These are phyloP conservation scores for Dasypolia templi DNA, from an alignment of 2,888 invertebrate species.

Conservation along the genomic window DNA sequence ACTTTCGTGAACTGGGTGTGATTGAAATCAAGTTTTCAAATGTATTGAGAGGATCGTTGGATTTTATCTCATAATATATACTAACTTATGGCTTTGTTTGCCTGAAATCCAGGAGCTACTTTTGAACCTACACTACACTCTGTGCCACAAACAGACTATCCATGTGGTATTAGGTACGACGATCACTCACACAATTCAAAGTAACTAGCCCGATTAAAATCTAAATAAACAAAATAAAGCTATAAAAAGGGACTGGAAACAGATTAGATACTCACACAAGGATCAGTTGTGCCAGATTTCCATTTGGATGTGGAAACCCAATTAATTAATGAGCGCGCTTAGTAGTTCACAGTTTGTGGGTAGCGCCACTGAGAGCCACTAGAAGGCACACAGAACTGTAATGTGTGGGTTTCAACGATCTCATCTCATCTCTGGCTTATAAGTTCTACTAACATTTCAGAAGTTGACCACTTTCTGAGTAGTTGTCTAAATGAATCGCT, in stretches of 20 bases:
- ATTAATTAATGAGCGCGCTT: slow-evolving; percentile 59
- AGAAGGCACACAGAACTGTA: slow-evolving; percentile 40
- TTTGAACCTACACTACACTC: not conserved
- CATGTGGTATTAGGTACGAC: not conserved
- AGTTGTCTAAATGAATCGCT: slow-evolving; percentile 6
- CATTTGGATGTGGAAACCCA: slow-evolving; percentile 58
- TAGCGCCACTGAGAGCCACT: slow-evolving; percentile 26
- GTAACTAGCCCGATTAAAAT: slow-evolving; percentile 8
- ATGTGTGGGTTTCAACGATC: slow-evolving; percentile 41
- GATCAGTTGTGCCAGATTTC: slow-evolving; percentile 37
- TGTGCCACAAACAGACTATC: not conserved
- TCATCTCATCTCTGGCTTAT: slow-evolving; percentile 41
- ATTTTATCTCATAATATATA: not conserved
- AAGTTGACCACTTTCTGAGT: slow-evolving; percentile 19
- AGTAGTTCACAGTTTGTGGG: slow-evolving; percentile 58
- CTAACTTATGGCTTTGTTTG: not conserved
- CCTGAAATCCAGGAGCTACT: not conserved
- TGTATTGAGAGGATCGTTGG: not conserved
- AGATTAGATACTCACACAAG: slow-evolving; percentile 45
- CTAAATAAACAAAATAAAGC: slow-evolving; percentile 36
- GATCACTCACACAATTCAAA: not conserved
- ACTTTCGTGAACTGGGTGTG: slow-evolving; percentile 6
- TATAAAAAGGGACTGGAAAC: slow-evolving; percentile 38
- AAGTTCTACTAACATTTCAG: slow-evolving; percentile 33
- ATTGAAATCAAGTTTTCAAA: not conserved